Conservation (phyloP, 2,797 vertebrate species). For the Neosilurus mollespiculum region DNA sequence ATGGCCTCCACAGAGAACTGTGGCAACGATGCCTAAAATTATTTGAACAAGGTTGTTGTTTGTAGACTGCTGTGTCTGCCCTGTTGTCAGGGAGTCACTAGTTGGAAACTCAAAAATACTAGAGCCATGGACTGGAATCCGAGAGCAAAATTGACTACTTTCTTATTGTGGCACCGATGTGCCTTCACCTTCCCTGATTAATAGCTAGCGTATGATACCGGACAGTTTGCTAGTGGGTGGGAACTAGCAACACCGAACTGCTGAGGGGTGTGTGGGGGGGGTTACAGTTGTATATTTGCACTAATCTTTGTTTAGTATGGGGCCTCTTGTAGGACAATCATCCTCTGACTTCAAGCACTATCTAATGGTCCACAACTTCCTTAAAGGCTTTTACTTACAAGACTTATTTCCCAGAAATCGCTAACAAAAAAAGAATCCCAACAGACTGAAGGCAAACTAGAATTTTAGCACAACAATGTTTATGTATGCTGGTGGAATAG, state of each 20-base stretch:
- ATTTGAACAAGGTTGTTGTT: conserved; percentile 30
- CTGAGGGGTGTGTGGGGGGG: too few species aligned
- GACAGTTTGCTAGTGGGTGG: background rate
- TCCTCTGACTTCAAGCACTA: background rate
- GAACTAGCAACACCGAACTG: too few species aligned
- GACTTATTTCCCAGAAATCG: background rate
- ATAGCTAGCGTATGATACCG: too few species aligned
- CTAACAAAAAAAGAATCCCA: conserved; percentile 1
- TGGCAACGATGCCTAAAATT: conserved; percentile 29
- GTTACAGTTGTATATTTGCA: background rate
- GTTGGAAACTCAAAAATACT: background rate
- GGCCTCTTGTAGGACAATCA: background rate
- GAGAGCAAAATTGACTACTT: background rate
- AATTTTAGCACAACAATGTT: background rate
- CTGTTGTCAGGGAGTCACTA: background rate
- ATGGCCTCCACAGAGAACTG: conserved; percentile 46
- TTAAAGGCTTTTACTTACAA: background rate
- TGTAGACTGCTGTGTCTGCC: background rate
- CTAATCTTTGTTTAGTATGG: background rate
- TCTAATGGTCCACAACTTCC: background rate
- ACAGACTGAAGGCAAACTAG: background rate
- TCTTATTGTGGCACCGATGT: too few species aligned
- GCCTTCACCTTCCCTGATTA: background rate
- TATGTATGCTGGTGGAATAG: background rate
- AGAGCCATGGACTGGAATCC: background rate